phyloP scores from a whole-genome alignment of 1,140 invertebrate species.

The Aphidius gifuensis region DNA sequence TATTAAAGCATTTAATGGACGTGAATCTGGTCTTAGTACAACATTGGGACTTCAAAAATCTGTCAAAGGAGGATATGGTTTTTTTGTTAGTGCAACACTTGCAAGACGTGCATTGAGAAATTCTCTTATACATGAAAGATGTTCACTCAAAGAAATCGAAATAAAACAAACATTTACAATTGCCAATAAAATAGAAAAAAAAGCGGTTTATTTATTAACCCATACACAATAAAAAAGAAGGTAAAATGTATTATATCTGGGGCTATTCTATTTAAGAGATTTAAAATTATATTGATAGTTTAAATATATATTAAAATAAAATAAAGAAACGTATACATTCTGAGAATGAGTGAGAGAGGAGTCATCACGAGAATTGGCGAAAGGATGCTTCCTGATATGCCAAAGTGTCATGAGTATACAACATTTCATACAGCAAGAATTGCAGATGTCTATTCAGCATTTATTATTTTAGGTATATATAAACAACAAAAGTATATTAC shows the following conservation, averaged over 20 bases:
- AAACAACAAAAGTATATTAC: too few species aligned
- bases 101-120: conserved; percentile 46
- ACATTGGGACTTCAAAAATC: conserved; percentile 45
- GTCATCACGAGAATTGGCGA: conserved; percentile 43
- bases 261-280: too few species aligned
- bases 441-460: conserved; percentile 51
- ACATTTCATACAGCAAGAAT: conserved; percentile 48
- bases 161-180: conserved; percentile 42
- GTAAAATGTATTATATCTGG: too few species aligned
- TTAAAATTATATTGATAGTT: too few species aligned
- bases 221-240: too few species aligned
- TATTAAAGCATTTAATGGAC: conserved; percentile 48
- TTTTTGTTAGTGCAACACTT: conserved; percentile 50
- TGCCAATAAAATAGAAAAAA: too few species aligned
- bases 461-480: conserved; percentile 36
- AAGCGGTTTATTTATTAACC: too few species aligned
- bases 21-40: conserved; percentile 43
- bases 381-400: conserved; percentile 47
- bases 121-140: conserved; percentile 46
- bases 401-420: conserved; percentile 39
- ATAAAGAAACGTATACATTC: too few species aligned
- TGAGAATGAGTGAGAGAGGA: conserved; percentile 49
- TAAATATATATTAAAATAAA: too few species aligned
- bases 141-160: conserved; percentile 44
- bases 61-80: conserved; percentile 48